Evolutionary conservation across 64 coral and sea anemone species (phyloP), one percentile per base, ranked within the genome.

Genomic region (Actinia equina): DNA sequence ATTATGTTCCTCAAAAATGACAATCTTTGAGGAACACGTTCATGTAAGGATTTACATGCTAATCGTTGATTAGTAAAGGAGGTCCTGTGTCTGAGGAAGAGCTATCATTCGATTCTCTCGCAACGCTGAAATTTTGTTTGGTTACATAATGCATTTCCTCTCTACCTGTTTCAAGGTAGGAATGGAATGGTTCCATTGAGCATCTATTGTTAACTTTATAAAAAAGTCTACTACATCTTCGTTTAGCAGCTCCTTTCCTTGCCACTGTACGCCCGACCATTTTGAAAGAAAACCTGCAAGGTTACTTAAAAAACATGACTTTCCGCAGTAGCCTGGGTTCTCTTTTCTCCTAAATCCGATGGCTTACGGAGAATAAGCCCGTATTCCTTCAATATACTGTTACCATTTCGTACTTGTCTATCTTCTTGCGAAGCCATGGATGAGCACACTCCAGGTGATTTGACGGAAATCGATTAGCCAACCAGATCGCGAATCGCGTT

Each of bases 181-280:
- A 19, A 71, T n/a, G 16, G 67, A 7, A n/a, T 71, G 67, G 18
- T 30, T n/a, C 26, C 18, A 71, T 41, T 54, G 20, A 54, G 44
- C 26, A 15, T 12, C 37, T 65, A 79, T 82, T 89, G 43, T 89
- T 89, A 82, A 42, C 63, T 89, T 82, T 80, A 56, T 82, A 89
- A 82, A 89, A 67, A 61, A 89, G 79, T 44, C 88, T 82, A 55
- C 56, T 64, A 64, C 88, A 89, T 43, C 88, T 54, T 54, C 52
- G 12, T 84, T 84, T 2, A 89, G 42, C 49, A 77, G 58, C 43
- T 64, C 7, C 3, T 70, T 23, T 5, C 58, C 80, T 60, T 84
- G 83, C 56, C 77, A 67, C 19, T 46, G 76, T 23, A 27, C 60
- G 17, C 16, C 11, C 22, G 6, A 45, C 88, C 88, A 89, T 63